phyloP scores from a whole-genome alignment of 1,140 invertebrate species.

The Heterodera carotae region DNA sequence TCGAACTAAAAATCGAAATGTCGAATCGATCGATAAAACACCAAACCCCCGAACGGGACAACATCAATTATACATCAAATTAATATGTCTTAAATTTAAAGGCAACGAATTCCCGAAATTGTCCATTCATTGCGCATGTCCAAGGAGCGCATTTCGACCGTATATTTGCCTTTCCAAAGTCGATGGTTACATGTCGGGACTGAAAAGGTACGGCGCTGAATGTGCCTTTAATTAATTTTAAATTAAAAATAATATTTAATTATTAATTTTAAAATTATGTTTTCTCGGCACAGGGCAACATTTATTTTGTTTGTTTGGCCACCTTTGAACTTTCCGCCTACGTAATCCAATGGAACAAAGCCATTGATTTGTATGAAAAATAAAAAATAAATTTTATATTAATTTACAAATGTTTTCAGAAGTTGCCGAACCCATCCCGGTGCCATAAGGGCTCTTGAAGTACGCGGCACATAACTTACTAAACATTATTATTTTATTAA shows the following conservation, averaged over 20 bases:
- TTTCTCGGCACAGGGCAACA: constrained; percentile 88
- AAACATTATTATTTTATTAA: too few relatives aligned
- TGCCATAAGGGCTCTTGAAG: constrained; percentile 66
- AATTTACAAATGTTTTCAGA: constrained; percentile 60
- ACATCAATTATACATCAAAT: too few relatives aligned
- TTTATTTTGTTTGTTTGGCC: constrained; percentile 94
- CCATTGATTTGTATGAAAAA: constrained; percentile 92
- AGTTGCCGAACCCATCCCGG: constrained; percentile 70
- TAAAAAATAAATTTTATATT: not conserved
- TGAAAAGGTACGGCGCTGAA: constrained; percentile 68
- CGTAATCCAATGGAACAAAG: constrained; percentile 99
- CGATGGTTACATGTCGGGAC: constrained; percentile 99
- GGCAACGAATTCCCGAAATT: constrained; percentile 76
- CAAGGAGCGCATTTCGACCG: constrained; percentile 81
- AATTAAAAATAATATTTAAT: too few relatives aligned
- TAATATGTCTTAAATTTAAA: not conserved
- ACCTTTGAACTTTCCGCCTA: constrained; percentile 93
- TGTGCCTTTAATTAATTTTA: not conserved
- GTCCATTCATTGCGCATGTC: constrained; percentile 59
- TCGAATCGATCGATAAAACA: too few relatives aligned
- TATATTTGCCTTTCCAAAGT: constrained; percentile 89
- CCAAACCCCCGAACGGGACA: too few relatives aligned
- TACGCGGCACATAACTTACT: not conserved
- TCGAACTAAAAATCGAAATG: too few relatives aligned
- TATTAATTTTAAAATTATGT: too few relatives aligned